Percentiles rank a stretch among this genome's conserved stretches.
phyloP scores from a whole-genome alignment of 1,140 invertebrate genomes.

The Panagrolaimus sp. region DNA sequence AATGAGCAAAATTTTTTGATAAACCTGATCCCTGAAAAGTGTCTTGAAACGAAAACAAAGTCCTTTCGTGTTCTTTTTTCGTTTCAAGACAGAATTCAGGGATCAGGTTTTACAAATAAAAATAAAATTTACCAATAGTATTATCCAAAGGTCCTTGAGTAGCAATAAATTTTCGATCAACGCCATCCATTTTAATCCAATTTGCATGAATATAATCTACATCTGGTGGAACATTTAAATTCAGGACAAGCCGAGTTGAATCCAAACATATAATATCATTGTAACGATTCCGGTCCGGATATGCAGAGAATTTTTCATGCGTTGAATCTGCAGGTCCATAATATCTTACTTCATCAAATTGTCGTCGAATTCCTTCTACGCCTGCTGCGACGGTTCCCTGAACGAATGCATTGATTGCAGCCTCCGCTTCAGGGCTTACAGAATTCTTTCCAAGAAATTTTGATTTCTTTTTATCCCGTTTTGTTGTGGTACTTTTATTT shows the following conservation, averaged over 20 bases:
- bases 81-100: too few species aligned
- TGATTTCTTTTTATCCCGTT: not conserved
- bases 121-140: conserved; percentile 66
- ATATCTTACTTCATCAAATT: conserved; percentile 14
- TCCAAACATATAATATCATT: conserved; percentile 37
- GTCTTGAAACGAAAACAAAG: too few species aligned
- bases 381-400: not conserved
- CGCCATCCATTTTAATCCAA: conserved; percentile 26
- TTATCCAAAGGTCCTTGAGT: conserved; percentile 85
- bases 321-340: not conserved
- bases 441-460: conserved; percentile 10
- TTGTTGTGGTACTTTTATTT: not conserved
- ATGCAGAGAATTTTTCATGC: conserved; percentile 17
- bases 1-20: too few species aligned
- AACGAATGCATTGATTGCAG: conserved; percentile 18
- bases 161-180: conserved; percentile 70
- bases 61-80: too few species aligned
- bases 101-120: too few species aligned
- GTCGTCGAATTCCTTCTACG: conserved; percentile 12
- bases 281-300: conserved; percentile 41
- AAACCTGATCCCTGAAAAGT: too few species aligned
- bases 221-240: conserved; percentile 31
- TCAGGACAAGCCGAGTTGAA: conserved; percentile 29
- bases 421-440: conserved; percentile 9
- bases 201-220: conserved; percentile 37